Percentiles rank a stretch among this genome's conserved stretches.
Evolutionary conservation across 2,888 invertebrate species (phyloP).

Genomic region (Rhamnusium bicolor): DNA sequence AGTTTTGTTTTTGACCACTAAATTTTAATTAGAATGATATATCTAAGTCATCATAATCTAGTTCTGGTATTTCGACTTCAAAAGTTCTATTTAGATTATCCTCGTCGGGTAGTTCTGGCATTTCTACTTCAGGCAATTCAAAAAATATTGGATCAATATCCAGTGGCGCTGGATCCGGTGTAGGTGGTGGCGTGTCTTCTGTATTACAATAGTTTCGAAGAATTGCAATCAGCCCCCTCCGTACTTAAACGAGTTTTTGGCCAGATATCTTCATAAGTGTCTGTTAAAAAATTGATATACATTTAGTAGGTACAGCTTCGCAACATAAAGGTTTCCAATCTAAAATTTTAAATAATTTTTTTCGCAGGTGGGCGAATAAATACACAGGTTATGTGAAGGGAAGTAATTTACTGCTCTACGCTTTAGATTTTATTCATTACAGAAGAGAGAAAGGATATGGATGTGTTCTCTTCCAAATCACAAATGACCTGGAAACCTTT

Average conservation of each 20-base stretch:
- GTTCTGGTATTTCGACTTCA: constrained; percentile 38
- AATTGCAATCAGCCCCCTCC: constrained; percentile 27
- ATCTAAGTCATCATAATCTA: constrained; percentile 41
- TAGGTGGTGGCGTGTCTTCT: constrained; percentile 44
- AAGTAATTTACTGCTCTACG: too few species aligned
- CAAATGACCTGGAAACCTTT: too few species aligned
- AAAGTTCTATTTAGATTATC: constrained; percentile 21
- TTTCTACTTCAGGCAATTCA: constrained; percentile 24
- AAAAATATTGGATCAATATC: constrained; percentile 36
- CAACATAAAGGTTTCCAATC: too few species aligned
- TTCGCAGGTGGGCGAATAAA: too few species aligned
- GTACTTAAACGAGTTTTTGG: constrained; percentile 23
- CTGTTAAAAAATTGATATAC: constrained; percentile 30
- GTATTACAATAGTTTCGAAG: constrained; percentile 35
- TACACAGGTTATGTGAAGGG: too few species aligned
- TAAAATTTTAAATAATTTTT: too few species aligned
- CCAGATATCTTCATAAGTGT: constrained; percentile 42
- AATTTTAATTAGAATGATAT: constrained; percentile 25
- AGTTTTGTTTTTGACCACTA: constrained; percentile 29
- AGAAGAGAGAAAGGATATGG: too few species aligned
- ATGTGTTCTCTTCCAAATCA: too few species aligned
- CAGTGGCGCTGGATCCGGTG: constrained; percentile 16
- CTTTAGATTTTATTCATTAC: too few species aligned
- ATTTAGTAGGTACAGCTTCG: too few species aligned
- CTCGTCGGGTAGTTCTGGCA: constrained; percentile 16